Evolutionary conservation across 2,888 invertebrate species (phyloP).

Genomic region (Tenthredo distinguenda): DNA sequence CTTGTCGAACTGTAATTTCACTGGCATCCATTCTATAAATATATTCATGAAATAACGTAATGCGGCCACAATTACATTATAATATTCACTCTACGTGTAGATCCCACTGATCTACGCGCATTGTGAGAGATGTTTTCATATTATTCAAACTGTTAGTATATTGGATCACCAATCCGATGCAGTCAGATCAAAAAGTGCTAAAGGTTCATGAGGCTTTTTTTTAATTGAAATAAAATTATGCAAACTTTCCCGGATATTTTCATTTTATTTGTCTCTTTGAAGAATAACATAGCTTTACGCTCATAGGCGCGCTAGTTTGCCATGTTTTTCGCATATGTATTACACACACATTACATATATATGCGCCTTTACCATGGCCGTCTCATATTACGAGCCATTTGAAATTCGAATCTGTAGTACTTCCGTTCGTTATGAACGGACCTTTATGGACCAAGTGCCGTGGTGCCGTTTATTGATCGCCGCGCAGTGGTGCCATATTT

Average conservation of each 20-base stretch:
- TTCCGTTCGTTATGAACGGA: conserved; percentile 56
- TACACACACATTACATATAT: neutral
- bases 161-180: neutral
- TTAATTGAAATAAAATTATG: neutral
- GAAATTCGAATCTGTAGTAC: conserved; percentile 3
- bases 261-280: neutral
- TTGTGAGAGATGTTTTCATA: neutral
- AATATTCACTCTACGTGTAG: neutral
- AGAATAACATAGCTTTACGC: neutral
- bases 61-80: neutral
- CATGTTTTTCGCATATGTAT: neutral
- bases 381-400: neutral
- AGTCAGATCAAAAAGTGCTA: neutral
- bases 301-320: neutral
- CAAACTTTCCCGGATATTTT: neutral
- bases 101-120: neutral
- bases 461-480: conserved; percentile 72
- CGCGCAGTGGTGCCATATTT: conserved; percentile 70
- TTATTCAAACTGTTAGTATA: neutral
- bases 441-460: conserved; percentile 57
- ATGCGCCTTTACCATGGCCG: neutral
- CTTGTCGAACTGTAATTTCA: neutral
- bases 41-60: neutral
- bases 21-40: neutral
- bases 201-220: neutral